Evolutionary conservation across 2,888 invertebrate species (phyloP), one percentile per base, ranked within the genome.

Genomic region (Oscheius myriophilus): DNA sequence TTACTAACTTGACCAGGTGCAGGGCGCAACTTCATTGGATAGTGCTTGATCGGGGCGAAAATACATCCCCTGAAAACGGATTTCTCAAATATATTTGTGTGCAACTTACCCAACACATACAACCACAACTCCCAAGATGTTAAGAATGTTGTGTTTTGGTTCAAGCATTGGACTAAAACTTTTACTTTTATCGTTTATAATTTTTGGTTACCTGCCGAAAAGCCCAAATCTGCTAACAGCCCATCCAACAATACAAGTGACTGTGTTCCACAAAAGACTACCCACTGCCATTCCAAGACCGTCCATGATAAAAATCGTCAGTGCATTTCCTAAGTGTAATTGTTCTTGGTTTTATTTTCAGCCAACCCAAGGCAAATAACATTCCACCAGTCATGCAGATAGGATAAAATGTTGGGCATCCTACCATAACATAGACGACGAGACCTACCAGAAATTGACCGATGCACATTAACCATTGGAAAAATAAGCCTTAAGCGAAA

Each of bases 241-340:
- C 76, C 78, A 78, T 3, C 78, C 78, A 23, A 70, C 69, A 16
- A 75, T 68, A 41, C 76, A 68, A 2, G 55, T 55, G 14, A 62
- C 70, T 3, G 78, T 75, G 55, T 79, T 79, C 79, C 79, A 79
- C 2, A 79, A 61, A 7, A 79, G 66, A 49, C 71, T 70, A 45
- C 78, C 79, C 7, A 79, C 72, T 16, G 79, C 74, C 68, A 79
- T 69, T 11, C 79, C 79, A 11, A 79, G 61, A 12, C 79, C 76
- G 45, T 76, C 71, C 78, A 79, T 78, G n/a, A 78, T 78, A 41
- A 73, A 67, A 51, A 67, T 49, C 6, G 67, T 67, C 18, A 67
- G 42, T 39, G 59, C 49, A 45, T 67, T 67, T 9, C 67, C 67
- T 67, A 23, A 53, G 7, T 6, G 45, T 25, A 49, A 1, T 25